Conservation (phyloP, 2,888 invertebrate genomes). For the Chydorus sphaericus region DNA sequence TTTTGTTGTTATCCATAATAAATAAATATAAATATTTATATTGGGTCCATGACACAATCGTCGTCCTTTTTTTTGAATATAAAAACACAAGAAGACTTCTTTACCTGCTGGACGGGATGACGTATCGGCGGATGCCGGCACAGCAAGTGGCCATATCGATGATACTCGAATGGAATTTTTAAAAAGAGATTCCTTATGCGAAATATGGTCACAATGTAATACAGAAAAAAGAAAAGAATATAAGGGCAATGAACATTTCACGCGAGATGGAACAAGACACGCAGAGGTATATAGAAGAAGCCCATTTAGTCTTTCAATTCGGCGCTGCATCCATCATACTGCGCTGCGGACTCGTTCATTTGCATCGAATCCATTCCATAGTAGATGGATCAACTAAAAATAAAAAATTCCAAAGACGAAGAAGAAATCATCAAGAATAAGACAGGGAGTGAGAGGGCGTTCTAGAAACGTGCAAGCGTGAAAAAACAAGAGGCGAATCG, state of each 20-base stretch:
- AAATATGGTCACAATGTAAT: not conserved
- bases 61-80: too few relatives aligned
- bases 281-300: too few relatives aligned
- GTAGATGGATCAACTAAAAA: not conserved
- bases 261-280: not conserved
- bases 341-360: not conserved
- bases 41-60: too few relatives aligned
- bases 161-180: too few relatives aligned
- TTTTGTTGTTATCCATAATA: too few relatives aligned
- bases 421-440: not conserved
- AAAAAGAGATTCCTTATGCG: not conserved
- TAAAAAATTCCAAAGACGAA: not conserved
- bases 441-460: not conserved
- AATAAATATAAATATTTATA: too few relatives aligned
- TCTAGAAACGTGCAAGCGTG: not conserved
- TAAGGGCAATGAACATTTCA: not conserved
- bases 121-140: too few relatives aligned
- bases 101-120: too few relatives aligned
- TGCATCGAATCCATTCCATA: constrained; percentile 6
- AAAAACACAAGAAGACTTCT: too few relatives aligned
- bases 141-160: too few relatives aligned
- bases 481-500: constrained; percentile 4
- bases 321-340: constrained; percentile 4
- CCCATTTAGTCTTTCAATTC: too few relatives aligned
- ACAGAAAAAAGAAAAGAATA: not conserved